Base-by-base conservation (phyloP, 2,888 invertebrate genomes). In the Eurois occulta region DNA sequence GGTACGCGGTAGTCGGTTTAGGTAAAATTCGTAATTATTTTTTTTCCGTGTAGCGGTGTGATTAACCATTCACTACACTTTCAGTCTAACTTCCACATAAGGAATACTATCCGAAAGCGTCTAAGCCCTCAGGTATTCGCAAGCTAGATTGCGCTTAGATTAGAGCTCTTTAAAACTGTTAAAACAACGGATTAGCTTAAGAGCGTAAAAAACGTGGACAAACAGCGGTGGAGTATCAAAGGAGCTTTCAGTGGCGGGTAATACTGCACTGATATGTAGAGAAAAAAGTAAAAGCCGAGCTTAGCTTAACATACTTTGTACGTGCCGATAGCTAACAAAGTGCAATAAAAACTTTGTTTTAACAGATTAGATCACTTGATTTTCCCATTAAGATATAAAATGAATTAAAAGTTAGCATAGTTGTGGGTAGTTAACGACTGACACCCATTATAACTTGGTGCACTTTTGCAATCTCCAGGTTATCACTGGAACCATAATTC, bases 341-440 rank as follows among this genome's bases (percentile, higher is more conserved):
- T 67, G 67, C 46, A 68, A 78, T 78, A 62, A 75, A 83, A 78
- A 82, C 83, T 82, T 81, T 72, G 32, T 70, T 81, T 38, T 28
- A 58, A 41, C 67, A 43, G 67, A 76, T 82, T 58, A 70, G 46
- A 64, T 70, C 38, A 64, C 24, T 72, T 71, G 55, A 62, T 38
- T 70, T 58, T 1, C 35, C 43, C 48, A 58, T 73, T 68, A 64
- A 41, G 66, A 66, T 70, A 43, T 83, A 74, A 85, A 78, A 80
- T 74, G n/a, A 72, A 68, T 80, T 81, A 48, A 68, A 85, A 87
- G 75, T 86, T 83, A 18, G 6, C 3, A 38, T 13, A 75, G 28
- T 41, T 48, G 64, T 41, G n/a, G 8, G 0, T 74, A 72, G 78
- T 81, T 86, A 77, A 81, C 62, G 28, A 66, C 38, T 52, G 60